Percentiles rank a stretch among this genome's conserved stretches.
These are phyloP conservation scores for Trachelus troglodyta DNA, from an alignment of 2,888 invertebrate species.

Conservation along the genomic window DNA sequence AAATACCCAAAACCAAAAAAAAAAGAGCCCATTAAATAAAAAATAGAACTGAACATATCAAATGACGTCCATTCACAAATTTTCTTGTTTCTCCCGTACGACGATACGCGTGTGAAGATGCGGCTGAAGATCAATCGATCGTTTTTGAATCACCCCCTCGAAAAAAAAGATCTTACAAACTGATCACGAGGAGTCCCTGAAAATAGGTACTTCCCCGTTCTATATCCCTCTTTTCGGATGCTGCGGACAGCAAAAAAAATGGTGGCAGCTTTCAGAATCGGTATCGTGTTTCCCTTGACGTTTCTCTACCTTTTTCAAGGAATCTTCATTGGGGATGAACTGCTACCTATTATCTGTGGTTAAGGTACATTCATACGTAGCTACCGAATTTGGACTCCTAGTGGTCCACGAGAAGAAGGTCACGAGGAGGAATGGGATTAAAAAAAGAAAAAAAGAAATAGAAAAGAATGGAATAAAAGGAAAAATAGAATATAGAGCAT, in stretches of 20 bases:
- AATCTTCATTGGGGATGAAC: not conserved
- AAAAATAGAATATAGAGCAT: conserved; percentile 10
- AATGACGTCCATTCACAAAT: not conserved
- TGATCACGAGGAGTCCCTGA: not conserved
- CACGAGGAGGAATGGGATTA: conserved; percentile 6
- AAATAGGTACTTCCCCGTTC: not conserved
- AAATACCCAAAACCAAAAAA: not conserved
- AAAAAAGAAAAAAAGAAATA: conserved; percentile 2
- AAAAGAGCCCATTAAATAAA: not conserved
- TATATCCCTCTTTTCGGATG: not conserved
- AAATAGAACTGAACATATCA: not conserved
- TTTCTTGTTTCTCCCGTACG: not conserved
- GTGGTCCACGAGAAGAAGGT: not conserved
- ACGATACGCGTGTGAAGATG: not conserved
- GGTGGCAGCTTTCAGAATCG: not conserved
- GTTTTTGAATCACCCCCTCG: not conserved
- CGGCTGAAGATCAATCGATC: not conserved
- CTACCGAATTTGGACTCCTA: not conserved
- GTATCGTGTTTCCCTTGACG: conserved; percentile 3
- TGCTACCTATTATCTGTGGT: conserved; percentile 1
- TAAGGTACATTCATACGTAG: not conserved
- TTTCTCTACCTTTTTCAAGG: not conserved
- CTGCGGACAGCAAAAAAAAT: not conserved
- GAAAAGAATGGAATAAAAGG: not conserved
- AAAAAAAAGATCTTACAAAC: not conserved